These are phyloP conservation scores for Epinotia bilunana DNA, from an alignment of 2,888 invertebrate species.

Conservation along the genomic window DNA sequence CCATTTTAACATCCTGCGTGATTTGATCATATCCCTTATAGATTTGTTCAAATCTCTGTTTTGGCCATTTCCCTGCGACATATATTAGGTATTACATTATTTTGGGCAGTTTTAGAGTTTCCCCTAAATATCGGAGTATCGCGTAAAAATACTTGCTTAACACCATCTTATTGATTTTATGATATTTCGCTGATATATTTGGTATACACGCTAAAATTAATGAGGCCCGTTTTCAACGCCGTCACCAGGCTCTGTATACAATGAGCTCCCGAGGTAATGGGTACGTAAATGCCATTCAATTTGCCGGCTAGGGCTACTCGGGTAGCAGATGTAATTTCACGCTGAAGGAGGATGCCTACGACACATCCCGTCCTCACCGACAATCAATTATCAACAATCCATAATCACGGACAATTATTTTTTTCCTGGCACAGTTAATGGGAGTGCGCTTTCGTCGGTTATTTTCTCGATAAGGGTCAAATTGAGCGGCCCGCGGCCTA, in stretches of 20 bases:
- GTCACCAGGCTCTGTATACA: slow-evolving; percentile 9
- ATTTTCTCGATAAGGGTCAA: slow-evolving; percentile 81
- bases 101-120: neutral
- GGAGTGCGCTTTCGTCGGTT: slow-evolving; percentile 75
- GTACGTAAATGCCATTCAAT: slow-evolving; percentile 28
- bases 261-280: slow-evolving; percentile 7
- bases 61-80: no score
- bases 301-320: slow-evolving; percentile 36
- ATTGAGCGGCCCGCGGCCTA: slow-evolving; percentile 76
- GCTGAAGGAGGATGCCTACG: slow-evolving; percentile 58
- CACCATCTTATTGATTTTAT: neutral
- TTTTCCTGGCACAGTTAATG: slow-evolving; percentile 74
- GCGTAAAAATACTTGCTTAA: neutral
- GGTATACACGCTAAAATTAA: neutral
- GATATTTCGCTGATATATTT: neutral
- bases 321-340: slow-evolving; percentile 56
- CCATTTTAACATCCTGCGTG: no score
- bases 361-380: slow-evolving; percentile 64
- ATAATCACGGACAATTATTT: slow-evolving; percentile 80
- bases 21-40: no score
- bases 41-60: no score
- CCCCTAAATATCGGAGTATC: neutral
- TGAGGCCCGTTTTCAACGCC: neutral
- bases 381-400: slow-evolving; percentile 78
- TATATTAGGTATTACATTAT: no score